These are phyloP conservation scores for Cryptoblepharus egeriae DNA, from an alignment of 2,797 vertebrate genomes.

Conservation along the genomic window DNA sequence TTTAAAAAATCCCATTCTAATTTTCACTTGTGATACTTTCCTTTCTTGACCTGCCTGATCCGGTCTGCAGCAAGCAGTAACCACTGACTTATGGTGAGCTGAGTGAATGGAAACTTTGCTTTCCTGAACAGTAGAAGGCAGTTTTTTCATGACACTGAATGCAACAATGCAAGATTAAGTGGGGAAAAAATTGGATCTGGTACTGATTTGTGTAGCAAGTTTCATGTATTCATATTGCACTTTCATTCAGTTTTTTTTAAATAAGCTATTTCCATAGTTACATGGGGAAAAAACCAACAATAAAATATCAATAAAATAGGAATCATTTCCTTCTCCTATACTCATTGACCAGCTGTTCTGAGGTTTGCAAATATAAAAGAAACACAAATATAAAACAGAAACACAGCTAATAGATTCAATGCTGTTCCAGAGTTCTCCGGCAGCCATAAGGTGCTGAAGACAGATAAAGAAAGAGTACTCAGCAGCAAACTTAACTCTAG, in stretches of 20 bases:
- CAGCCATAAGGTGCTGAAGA: not conserved
- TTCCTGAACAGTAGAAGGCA: not conserved
- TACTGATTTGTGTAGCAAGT: slow-evolving; percentile 56
- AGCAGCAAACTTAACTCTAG: not conserved
- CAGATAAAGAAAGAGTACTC: not conserved
- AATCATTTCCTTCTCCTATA: not conserved
- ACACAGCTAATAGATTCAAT: not conserved
- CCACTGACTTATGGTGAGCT: slow-evolving; percentile 43
- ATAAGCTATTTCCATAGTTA: slow-evolving; percentile 54
- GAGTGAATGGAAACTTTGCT: slow-evolving; percentile 47
- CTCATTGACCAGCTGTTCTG: not conserved
- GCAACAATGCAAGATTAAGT: slow-evolving; percentile 51
- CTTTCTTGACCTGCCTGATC: slow-evolving; percentile 44
- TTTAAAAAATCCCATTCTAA: not conserved
- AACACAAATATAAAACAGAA: not conserved
- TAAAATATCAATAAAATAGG: not conserved
- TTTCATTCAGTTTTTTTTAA: slow-evolving; percentile 41
- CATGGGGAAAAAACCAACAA: slow-evolving; percentile 19
- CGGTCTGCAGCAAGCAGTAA: not conserved
- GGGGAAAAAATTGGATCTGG: slow-evolving; percentile 34
- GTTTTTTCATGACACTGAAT: slow-evolving; percentile 48
- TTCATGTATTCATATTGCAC: not conserved
- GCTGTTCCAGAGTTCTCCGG: slow-evolving; percentile 21
- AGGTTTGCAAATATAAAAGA: slow-evolving; percentile 15
- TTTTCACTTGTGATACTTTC: slow-evolving; percentile 37